A percentile compares a stretch with the other conserved stretches of the same genome.
These are phyloP conservation scores for Sphaerophoria rueppellii DNA, from an alignment of 2,888 invertebrate genomes.

Conservation along the genomic window DNA sequence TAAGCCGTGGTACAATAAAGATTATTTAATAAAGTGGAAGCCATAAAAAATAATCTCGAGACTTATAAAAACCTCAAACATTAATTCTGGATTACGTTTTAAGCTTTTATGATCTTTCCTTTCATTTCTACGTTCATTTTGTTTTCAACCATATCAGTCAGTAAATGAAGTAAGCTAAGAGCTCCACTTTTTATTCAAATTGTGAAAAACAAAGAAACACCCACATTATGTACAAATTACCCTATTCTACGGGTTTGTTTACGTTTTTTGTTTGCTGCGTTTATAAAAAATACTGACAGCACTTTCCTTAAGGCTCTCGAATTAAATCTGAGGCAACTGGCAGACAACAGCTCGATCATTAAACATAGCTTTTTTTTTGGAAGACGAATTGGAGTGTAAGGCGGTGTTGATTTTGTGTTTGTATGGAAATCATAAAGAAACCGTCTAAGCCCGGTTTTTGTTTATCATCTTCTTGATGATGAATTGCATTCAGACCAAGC, in stretches of 20 bases:
- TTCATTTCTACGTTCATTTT: background rate
- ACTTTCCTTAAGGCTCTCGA: constrained; percentile 35
- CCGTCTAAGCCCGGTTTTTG: constrained; percentile 5
- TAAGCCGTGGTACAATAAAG: too few species aligned
- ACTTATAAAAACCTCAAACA: background rate
- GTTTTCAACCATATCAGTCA: background rate
- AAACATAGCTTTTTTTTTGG: constrained; percentile 29
- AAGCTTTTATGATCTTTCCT: too few species aligned
- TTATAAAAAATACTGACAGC: constrained; percentile 23
- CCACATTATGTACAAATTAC: constrained; percentile 43
- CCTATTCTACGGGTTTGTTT: constrained; percentile 50
- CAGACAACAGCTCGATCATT: constrained; percentile 33
- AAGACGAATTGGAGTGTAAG: too few species aligned
- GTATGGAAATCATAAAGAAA: constrained; percentile 25
- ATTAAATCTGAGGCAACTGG: constrained; percentile 25
- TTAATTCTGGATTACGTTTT: constrained; percentile 24
- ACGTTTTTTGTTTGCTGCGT: constrained; percentile 24
- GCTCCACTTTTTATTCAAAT: constrained; percentile 30
- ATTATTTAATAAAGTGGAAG: too few species aligned
- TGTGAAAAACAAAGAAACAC: constrained; percentile 50
- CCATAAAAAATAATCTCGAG: too few species aligned
- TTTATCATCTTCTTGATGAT: constrained; percentile 51
- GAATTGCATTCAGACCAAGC: constrained; percentile 45
- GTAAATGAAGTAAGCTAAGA: constrained; percentile 10
- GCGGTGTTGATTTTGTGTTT: background rate